Base-by-base conservation (phyloP, 23 tunicate species). In the Phallusia fumigata region DNA sequence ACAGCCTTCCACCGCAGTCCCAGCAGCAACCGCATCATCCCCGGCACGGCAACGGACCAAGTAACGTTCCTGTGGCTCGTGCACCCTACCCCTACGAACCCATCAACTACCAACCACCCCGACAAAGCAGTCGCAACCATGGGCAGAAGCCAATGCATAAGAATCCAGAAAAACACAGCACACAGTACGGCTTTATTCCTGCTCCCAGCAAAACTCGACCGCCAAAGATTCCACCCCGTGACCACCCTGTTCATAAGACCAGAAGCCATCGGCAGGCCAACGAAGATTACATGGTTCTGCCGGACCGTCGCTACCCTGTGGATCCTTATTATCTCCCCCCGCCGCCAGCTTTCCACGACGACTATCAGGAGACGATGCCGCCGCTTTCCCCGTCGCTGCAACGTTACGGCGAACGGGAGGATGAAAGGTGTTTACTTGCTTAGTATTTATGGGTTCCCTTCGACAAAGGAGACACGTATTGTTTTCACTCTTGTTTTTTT, bases 391-490 rank as follows among this genome's bases (percentile, higher is more conserved):
- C 89, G 69, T 33, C 86, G 53, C 75, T 86, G n/a, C 90, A 86
- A 50, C 52, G 80, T 10, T 65, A 86, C 35, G 88, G 83, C 26
- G 90, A 92, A 69, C 75, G 84, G 47, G 91, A 92, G 75, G 91
- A 92, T 32, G 97, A 79, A 76, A 87, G 97, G 91, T 88, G 78
- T 11, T 45, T 19, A 53, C 18, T 19, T 3, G 36, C 10, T n/a
- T n/a, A n/a, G n/a, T n/a, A n/a, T n/a, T n/a, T n/a, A n/a, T n/a
- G n/a, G n/a, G n/a, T n/a, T n/a, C n/a, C n/a, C n/a, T n/a, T n/a
- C n/a, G n/a, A n/a, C n/a, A n/a, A n/a, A n/a, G n/a, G n/a, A n/a
- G n/a, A n/a, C n/a, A n/a, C n/a, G n/a, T n/a, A n/a, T n/a, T n/a
- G n/a, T n/a, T n/a, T n/a, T n/a, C n/a, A n/a, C n/a, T n/a, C n/a